phyloP scores from a whole-genome alignment of 35 echinoderm and acorn worm species.

The Heliocidaris erythrogramma region DNA sequence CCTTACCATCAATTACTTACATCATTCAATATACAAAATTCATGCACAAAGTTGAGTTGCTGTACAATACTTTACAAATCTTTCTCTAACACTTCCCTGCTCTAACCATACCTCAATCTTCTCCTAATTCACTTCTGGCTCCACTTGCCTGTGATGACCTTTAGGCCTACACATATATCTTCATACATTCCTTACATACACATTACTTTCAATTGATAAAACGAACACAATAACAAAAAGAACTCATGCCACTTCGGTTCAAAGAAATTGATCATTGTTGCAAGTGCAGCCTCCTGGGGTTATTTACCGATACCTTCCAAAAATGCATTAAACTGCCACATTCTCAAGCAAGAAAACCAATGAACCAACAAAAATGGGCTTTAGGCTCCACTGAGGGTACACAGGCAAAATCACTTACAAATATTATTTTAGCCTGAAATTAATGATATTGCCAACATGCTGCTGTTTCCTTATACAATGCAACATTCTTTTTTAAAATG shows the following conservation, averaged over 20 bases:
- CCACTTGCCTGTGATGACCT: too few relatives aligned
- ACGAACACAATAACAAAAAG: not conserved
- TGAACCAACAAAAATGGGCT: not conserved
- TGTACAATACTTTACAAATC: constrained; percentile 36
- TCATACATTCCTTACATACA: not conserved
- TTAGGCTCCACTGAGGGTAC: not conserved
- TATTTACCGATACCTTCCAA: not conserved
- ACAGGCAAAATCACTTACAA: not conserved
- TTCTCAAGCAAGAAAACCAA: not conserved
- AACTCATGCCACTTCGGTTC: not conserved
- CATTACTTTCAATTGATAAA: not conserved
- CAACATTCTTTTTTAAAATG: not conserved
- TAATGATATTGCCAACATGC: not conserved
- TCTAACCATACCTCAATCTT: not conserved
- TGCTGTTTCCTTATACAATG: not conserved
- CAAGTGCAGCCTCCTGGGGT: not conserved
- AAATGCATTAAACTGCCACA: not conserved
- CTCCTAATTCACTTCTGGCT: too few relatives aligned
- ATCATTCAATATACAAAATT: not conserved
- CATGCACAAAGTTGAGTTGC: constrained; percentile 39
- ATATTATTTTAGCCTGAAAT: not conserved
- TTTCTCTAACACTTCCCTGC: too few relatives aligned
- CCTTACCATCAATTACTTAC: not conserved
- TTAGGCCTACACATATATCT: not conserved
- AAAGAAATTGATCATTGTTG: too few relatives aligned